Conservation (phyloP, 2,888 invertebrate genomes). For the Platycheirus rosarum region DNA sequence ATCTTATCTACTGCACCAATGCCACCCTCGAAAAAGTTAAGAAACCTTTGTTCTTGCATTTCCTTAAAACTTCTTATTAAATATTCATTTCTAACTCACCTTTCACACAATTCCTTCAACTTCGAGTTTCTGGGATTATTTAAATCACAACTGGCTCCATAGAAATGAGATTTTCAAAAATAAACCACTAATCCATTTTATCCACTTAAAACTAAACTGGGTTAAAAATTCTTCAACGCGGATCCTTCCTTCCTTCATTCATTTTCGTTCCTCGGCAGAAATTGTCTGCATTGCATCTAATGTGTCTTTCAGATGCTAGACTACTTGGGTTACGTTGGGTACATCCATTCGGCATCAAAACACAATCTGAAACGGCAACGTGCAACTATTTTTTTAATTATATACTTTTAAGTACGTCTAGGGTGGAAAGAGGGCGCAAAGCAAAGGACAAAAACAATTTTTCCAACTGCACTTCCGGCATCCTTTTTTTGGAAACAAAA, state of each 20-base stretch:
- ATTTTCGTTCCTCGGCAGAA: not conserved
- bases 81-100: too few species aligned
- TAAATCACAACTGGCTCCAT: too few species aligned
- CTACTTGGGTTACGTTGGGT: not conserved
- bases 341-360: not conserved
- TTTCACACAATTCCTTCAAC: too few species aligned
- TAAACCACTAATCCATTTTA: too few species aligned
- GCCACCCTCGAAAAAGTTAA: too few species aligned
- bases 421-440: not conserved
- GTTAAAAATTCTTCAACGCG: conserved; percentile 8
- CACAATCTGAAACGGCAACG: conserved; percentile 19
- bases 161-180: too few species aligned
- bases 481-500: conserved; percentile 54
- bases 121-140: too few species aligned
- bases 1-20: too few species aligned
- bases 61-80: too few species aligned
- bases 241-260: conserved; percentile 6
- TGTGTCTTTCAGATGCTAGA: not conserved
- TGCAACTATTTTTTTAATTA: conserved; percentile 42
- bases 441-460: conserved; percentile 13
- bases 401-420: not conserved
- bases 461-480: conserved; percentile 56
- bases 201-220: too few species aligned
- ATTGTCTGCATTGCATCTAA: too few species aligned
- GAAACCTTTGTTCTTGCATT: too few species aligned